These are phyloP conservation scores for Anas bernieri DNA, from an alignment of 2,797 vertebrate species.

Conservation along the genomic window DNA sequence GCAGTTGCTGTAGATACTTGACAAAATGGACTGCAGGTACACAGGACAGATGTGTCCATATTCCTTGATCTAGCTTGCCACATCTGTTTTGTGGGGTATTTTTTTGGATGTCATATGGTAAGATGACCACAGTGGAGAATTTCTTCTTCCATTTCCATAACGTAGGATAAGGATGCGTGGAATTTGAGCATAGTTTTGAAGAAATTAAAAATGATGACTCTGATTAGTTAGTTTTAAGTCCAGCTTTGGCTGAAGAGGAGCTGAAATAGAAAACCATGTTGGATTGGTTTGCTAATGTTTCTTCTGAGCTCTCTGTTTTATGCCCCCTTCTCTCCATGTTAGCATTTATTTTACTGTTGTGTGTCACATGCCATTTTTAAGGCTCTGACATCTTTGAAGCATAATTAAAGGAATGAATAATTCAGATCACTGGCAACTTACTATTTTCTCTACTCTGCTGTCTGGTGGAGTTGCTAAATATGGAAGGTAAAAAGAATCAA, in stretches of 20 bases:
- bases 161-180: neutral
- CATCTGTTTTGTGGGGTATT: neutral
- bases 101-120: neutral
- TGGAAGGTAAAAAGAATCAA: conserved; percentile 18
- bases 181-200: neutral
- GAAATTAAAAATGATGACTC: neutral
- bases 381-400: conserved; percentile 36
- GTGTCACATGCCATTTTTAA: neutral
- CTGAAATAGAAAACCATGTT: neutral
- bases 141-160: neutral
- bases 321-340: neutral
- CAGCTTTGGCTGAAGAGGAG: neutral
- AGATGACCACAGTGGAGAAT: neutral
- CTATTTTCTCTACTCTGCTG: conserved; percentile 3
- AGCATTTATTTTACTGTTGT: conserved; percentile 22
- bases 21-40: neutral
- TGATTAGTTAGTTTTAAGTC: neutral
- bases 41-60: neutral
- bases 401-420: conserved; percentile 61
- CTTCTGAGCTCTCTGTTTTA: neutral
- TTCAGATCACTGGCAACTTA: conserved; percentile 44
- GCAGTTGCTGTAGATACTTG: neutral
- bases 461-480: conserved; percentile 23
- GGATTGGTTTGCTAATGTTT: neutral
- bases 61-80: neutral